Percentiles rank a stretch among this genome's conserved stretches.
phyloP scores from a whole-genome alignment of 2,888 invertebrate species.

The Aspidiotus rigidus region DNA sequence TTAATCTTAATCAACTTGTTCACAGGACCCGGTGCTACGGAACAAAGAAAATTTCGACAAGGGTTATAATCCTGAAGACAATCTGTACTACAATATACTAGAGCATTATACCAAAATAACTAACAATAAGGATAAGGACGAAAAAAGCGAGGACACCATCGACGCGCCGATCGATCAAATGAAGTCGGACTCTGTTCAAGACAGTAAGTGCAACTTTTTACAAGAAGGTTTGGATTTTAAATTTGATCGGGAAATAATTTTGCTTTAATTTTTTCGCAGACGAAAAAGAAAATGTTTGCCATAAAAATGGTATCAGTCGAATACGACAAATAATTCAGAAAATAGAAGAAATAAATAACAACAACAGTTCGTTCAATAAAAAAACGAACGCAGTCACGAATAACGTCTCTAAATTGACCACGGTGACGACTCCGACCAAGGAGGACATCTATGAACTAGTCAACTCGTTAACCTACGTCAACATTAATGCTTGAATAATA shows the following conservation, averaged over 20 bases:
- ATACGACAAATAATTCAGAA: conserved; percentile 38
- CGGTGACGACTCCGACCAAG: not conserved
- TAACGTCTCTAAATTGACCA: not conserved
- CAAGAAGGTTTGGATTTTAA: not conserved
- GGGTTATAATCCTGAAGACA: conserved; percentile 25
- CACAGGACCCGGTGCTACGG: conserved; percentile 23
- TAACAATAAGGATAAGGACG: no score
- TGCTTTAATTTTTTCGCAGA: not conserved
- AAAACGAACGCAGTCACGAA: conserved; percentile 9
- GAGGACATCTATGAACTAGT: conserved; percentile 32
- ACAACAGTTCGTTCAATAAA: conserved; percentile 28
- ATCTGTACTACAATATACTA: conserved; percentile 26
- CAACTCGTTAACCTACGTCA: conserved; percentile 28
- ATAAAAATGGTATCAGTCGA: conserved; percentile 33
- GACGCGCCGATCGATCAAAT: not conserved
- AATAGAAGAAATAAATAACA: conserved; percentile 37
- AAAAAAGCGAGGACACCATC: not conserved
- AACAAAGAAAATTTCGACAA: conserved; percentile 23
- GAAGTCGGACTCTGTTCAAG: not conserved
- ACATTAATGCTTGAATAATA: conserved; percentile 25
- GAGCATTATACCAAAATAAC: conserved; percentile 1
- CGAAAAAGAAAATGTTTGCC: conserved; percentile 16
- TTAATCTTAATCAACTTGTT: no score
- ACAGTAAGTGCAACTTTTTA: not conserved
- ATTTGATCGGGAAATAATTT: not conserved